Evolutionary conservation across 2,797 vertebrate genomes (phyloP).

Genomic region (Oceanodroma leucorhoa): DNA sequence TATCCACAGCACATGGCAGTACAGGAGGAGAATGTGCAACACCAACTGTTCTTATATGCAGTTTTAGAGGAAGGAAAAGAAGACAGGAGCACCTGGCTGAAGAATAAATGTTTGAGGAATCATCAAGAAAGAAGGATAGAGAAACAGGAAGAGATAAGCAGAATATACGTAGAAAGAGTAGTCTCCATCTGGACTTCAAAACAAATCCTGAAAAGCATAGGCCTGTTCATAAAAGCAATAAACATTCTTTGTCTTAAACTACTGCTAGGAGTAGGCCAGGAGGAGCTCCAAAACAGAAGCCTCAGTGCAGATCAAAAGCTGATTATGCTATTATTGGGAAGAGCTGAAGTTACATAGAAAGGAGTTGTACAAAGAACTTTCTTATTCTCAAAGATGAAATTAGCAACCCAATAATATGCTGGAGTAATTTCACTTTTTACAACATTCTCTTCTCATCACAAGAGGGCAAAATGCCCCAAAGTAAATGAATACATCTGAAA

Average conservation of each 20-base stretch:
- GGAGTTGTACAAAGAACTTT: neutral
- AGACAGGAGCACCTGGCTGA: neutral
- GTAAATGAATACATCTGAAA: neutral
- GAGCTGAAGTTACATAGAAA: neutral
- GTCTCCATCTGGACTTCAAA: neutral
- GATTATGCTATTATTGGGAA: neutral
- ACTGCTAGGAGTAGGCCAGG: neutral
- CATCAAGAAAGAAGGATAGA: neutral
- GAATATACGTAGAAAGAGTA: neutral
- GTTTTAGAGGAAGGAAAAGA: neutral
- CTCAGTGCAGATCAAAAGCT: neutral
- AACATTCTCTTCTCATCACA: neutral
- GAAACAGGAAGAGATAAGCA: neutral
- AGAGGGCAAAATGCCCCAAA: neutral
- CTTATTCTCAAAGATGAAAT: neutral
- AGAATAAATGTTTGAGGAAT: neutral
- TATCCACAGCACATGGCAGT: neutral
- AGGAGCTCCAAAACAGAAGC: neutral
- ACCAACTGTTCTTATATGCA: neutral
- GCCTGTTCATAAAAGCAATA: neutral
- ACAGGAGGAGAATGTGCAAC: neutral
- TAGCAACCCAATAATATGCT: neutral
- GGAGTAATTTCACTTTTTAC: neutral
- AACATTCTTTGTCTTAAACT: neutral
- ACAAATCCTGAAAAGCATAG: neutral